A percentile compares a stretch with the other conserved stretches of the same genome.
phyloP scores from a whole-genome alignment of 2,797 vertebrate genomes.

The Pogonophryne albipinna region DNA sequence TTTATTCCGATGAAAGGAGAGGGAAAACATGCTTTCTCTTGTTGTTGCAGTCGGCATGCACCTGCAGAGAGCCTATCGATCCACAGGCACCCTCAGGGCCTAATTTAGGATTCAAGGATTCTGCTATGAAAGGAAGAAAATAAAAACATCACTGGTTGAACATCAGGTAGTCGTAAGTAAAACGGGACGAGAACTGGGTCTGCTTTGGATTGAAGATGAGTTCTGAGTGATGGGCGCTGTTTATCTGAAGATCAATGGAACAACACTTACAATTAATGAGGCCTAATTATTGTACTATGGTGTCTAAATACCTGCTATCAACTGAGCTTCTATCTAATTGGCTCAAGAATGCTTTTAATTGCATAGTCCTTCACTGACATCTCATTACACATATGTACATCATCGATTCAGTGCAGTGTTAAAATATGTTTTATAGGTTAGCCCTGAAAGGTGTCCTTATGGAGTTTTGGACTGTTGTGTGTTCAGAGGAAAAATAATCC shows the following conservation, averaged over 20 bases:
- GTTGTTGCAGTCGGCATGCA: slow-evolving; percentile 55
- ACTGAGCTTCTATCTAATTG: slow-evolving; percentile 34
- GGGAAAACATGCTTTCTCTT: slow-evolving; percentile 53
- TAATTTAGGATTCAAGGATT: slow-evolving; percentile 75
- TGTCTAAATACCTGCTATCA: slow-evolving; percentile 44
- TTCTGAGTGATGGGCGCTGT: slow-evolving; percentile 47
- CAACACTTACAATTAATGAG: slow-evolving; percentile 56
- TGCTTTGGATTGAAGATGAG: slow-evolving; percentile 52
- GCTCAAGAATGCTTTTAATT: slow-evolving; percentile 36
- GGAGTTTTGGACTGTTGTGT: not conserved
- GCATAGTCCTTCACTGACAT: slow-evolving; percentile 10
- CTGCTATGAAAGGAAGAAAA: slow-evolving; percentile 62
- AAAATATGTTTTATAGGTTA: not conserved
- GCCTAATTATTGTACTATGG: slow-evolving; percentile 46
- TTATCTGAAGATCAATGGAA: slow-evolving; percentile 59
- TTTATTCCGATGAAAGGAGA: slow-evolving; percentile 73
- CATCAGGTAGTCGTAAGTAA: slow-evolving; percentile 48
- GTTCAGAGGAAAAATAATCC: not conserved
- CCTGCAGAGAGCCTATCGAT: slow-evolving; percentile 74
- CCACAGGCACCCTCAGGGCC: slow-evolving; percentile 60
- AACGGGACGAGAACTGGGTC: slow-evolving; percentile 32
- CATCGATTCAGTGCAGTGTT: slow-evolving; percentile 2
- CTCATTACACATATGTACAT: slow-evolving; percentile 27
- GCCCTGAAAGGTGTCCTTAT: not conserved
- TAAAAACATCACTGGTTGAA: slow-evolving; percentile 66